Base-by-base conservation (phyloP, 2,797 vertebrate genomes). In the Cyclura pinguis region DNA sequence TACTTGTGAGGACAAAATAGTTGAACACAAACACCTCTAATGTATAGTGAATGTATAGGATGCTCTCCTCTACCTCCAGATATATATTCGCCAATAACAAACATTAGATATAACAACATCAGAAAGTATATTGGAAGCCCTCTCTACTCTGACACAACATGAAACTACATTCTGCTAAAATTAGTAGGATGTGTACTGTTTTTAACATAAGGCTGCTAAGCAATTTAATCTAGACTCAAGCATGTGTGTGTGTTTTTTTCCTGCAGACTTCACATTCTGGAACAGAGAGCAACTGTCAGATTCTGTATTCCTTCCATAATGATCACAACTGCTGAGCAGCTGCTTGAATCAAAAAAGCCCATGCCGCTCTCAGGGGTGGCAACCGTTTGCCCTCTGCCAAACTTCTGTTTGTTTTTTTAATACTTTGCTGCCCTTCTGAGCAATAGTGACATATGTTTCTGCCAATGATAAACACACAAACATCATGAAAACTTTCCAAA, bases 401-500 rank as follows among this genome's bases (percentile, higher is more conserved):
- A 4, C 47, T 78, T 86, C 62, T 72, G 35, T 69, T 85, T 32
- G 20, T 72, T 85, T 55, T 85, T 90, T 89, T 85, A 83, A 47
- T 67, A 27, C 16, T 20, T 24, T 88, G 14, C 8, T 16, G 4
- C 20, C n/a, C 38, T 81, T 86, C 52, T n/a, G 52, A 81, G 52
- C 38, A 59, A 73, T 35, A 57, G 52, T 69, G 50, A 24, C 9
- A 50, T 18, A 29, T 20, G 87, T 50, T 67, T 84, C 47, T 78
- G 55, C 10, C 32, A 38, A 18, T 85, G 32, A 69, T 72, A 85
- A 80, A 69, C n/a, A 57, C n/a, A 7, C 12, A 69, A 72, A 35
- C 29, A 22, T 55, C 47, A 55, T 52, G 69, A 78, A 80, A 18
- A 32, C 47, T n/a, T 90, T 38, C 55, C 35, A 10, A 4, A 14